Conservation (phyloP, 2,113 vertebrate genomes). For the Argyrosomus japonicus region DNA sequence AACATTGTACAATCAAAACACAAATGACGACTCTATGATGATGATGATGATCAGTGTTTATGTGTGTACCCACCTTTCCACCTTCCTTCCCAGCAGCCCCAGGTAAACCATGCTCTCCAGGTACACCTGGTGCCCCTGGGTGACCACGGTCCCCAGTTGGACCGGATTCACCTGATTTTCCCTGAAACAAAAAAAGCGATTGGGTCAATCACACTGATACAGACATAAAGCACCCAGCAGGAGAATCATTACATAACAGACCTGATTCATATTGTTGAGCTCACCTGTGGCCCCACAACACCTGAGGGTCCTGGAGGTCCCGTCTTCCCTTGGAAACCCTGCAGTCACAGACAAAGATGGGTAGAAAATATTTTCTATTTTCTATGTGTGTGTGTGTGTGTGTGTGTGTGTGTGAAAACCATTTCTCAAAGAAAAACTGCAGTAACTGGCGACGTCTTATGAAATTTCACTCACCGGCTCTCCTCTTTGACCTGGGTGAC, state of each 20-base stretch:
- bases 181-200: constrained; percentile 78
- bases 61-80: constrained; percentile 88
- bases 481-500: constrained; percentile 97
- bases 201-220: not conserved
- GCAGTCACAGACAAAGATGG: constrained; percentile 36
- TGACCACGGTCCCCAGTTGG: constrained; percentile 95
- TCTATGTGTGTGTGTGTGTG: not conserved
- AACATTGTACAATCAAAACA: not conserved
- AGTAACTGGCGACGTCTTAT: not conserved
- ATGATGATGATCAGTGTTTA: not conserved
- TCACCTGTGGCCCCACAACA: constrained; percentile 96
- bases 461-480: constrained; percentile 90
- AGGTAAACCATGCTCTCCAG: constrained; percentile 96
- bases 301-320: constrained; percentile 95
- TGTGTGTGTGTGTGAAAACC: not conserved
- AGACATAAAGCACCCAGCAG: not conserved
- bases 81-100: constrained; percentile 96
- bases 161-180: constrained; percentile 94
- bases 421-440: not conserved
- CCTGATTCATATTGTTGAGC: constrained; percentile 28
- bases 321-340: constrained; percentile 99
- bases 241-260: not conserved
- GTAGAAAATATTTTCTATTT: not conserved
- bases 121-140: constrained; percentile 93
- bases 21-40: not conserved